phyloP scores from a whole-genome alignment of 1,140 invertebrate genomes.

The Cephus cinctus region DNA sequence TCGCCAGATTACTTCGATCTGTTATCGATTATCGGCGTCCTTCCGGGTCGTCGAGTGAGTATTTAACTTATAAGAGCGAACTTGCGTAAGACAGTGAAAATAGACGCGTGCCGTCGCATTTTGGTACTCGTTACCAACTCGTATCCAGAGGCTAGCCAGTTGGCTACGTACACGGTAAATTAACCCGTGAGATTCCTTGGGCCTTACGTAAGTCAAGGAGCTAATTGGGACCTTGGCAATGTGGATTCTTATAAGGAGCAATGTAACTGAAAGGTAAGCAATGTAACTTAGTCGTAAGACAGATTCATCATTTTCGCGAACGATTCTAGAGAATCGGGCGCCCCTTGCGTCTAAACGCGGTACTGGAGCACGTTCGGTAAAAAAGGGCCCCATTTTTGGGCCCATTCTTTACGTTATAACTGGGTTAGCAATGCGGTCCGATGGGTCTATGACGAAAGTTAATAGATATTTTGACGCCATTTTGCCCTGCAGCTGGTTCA shows the following conservation, averaged over 20 bases:
- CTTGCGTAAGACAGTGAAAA: no score
- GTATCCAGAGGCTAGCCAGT: no score
- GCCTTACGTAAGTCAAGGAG: slow-evolving; percentile 10
- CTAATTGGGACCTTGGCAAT: slow-evolving; percentile 22
- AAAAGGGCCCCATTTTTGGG: no score
- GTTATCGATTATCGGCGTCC: slow-evolving; percentile 2
- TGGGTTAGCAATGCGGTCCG: no score
- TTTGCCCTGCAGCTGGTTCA: no score
- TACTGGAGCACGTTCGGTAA: slow-evolving; percentile 22
- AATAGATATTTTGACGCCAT: no score
- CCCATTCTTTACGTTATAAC: no score
- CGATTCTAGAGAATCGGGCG: slow-evolving; percentile 11
- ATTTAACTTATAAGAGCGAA: slow-evolving; percentile 4
- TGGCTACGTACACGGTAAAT: slow-evolving; percentile 16
- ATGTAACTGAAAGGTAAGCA: background rate
- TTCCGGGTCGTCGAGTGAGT: background rate
- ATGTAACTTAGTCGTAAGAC: slow-evolving; percentile 12
- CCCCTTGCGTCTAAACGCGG: slow-evolving; percentile 14
- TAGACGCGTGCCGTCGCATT: no score
- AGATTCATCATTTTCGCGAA: slow-evolving; percentile 2
- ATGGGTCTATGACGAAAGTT: no score
- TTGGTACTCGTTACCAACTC: no score
- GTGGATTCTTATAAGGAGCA: background rate
- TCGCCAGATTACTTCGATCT: no score
- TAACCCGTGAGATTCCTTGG: slow-evolving; percentile 16